Conservation (phyloP, 2,888 invertebrate genomes). For the Alsophila aescularia region DNA sequence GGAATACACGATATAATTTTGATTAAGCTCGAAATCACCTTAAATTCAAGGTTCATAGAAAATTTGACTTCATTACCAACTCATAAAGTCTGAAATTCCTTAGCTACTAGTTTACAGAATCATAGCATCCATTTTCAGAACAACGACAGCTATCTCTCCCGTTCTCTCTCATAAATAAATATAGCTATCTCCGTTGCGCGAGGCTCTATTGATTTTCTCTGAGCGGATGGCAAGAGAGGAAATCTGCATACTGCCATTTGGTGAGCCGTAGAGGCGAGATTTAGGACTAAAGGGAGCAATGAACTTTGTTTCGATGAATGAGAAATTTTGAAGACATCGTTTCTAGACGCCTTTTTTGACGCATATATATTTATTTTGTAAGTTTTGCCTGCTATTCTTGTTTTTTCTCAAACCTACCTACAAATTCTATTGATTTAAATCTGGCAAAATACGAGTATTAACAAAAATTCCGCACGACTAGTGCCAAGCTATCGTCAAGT, state of each 20-base stretch:
- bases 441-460: too few relatives aligned
- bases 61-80: neutral
- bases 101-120: conserved; percentile 3
- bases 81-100: neutral
- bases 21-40: conserved; percentile 11
- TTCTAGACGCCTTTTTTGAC: too few relatives aligned
- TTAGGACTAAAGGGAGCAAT: conserved; percentile 17
- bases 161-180: conserved; percentile 23
- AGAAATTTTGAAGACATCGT: neutral
- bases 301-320: conserved; percentile 9
- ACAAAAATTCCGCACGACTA: too few relatives aligned
- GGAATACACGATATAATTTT: conserved; percentile 6
- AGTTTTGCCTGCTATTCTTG: too few relatives aligned
- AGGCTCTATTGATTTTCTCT: conserved; percentile 41
- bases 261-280: conserved; percentile 28
- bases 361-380: too few relatives aligned
- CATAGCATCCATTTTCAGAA: conserved; percentile 28
- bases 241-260: conserved; percentile 43
- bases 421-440: too few relatives aligned
- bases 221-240: conserved; percentile 25
- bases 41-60: conserved; percentile 7
- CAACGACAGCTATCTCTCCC: conserved; percentile 20
- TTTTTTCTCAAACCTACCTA: too few relatives aligned
- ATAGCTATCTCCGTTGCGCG: conserved; percentile 31
- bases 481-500: too few relatives aligned